Evolutionary conservation across 2,113 vertebrate species (phyloP), one percentile per base, ranked within the genome.

Genomic region (Opisthocomus hoazin): DNA sequence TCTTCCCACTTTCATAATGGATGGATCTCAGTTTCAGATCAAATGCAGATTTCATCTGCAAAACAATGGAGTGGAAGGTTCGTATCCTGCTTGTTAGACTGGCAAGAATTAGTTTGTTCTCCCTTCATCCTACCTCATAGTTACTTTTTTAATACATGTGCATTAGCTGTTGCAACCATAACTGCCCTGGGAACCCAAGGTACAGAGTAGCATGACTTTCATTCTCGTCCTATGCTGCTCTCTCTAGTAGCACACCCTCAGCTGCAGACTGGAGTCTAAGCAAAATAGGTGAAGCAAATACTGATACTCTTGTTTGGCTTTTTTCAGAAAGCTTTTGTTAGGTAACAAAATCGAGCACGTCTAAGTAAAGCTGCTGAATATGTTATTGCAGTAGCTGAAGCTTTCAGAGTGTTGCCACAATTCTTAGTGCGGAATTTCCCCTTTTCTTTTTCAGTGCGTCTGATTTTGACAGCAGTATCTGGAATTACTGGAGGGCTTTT

Each of bases 401-500:
- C 10, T 68, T 46, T 50, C 32, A 56, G 41, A 8, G 30, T 41
- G 27, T 34, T 91, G 29, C 29, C 53, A 54, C 29, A 18, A 54
- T 16, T 54, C 51, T 53, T 9, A 54, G 53, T 54, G 30, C 30
- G 45, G 30, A 53, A 75, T 78, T 77, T 58, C 63, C 23, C 66
- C 20, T 68, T 57, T 43, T 83, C 43, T 84, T 78, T 79, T 75
- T 32, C 97, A 99, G 99, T 98, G 39, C 97, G 98, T 16, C 97
- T 99, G 89, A 90, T 95, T 24, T 76, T 99, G 97, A 98, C 99
- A 0, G 98, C 98, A 3, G n/a, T 98, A 27, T 93, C 98, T 10
- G 99, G 99, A 29, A 83, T 98, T 23, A 12, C 97, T 12, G 98
- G 99, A 24, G 99, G 99, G 0, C 93, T 99, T 60, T 34, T 98